A percentile compares a stretch with the other conserved stretches of the same genome.
Conservation (phyloP, 2,888 invertebrate species). For the Hermaeophaga mercurialis region DNA sequence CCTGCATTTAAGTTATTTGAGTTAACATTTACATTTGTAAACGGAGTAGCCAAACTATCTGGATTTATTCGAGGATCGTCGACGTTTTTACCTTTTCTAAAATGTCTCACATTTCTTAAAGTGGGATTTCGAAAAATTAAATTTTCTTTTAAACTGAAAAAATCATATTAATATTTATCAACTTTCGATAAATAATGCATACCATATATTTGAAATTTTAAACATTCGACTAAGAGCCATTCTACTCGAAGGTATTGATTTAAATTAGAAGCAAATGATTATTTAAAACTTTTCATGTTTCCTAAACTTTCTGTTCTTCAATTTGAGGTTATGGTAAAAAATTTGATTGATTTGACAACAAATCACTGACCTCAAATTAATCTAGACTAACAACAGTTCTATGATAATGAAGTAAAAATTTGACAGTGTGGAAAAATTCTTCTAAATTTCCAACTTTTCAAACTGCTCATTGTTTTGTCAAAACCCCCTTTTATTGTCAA, state of each 20-base stretch:
- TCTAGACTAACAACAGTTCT: too few species aligned
- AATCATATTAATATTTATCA: neutral
- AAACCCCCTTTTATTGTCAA: too few species aligned
- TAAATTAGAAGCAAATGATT: neutral
- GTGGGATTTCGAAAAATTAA: constrained; percentile 23
- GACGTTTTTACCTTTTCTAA: constrained; percentile 40
- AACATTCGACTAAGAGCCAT: constrained; percentile 52
- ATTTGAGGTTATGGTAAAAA: constrained; percentile 9
- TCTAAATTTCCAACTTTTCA: too few species aligned
- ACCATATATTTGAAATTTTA: constrained; percentile 46
- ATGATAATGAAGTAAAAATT: too few species aligned
- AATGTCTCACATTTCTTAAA: constrained; percentile 36
- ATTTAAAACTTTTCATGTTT: constrained; percentile 3
- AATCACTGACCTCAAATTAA: too few species aligned
- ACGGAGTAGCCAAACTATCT: constrained; percentile 53
- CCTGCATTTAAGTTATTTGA: constrained; percentile 57
- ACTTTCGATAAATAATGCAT: neutral
- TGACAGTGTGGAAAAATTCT: too few species aligned
- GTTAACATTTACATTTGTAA: constrained; percentile 58
- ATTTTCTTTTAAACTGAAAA: constrained; percentile 32
- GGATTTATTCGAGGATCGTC: constrained; percentile 41
- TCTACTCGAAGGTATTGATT: neutral
- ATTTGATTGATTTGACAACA: constrained; percentile 8
- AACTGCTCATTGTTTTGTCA: too few species aligned
- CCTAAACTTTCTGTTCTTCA: neutral